Evolutionary conservation across 2,888 invertebrate species (phyloP).

Genomic region (Mystacides longicornis): DNA sequence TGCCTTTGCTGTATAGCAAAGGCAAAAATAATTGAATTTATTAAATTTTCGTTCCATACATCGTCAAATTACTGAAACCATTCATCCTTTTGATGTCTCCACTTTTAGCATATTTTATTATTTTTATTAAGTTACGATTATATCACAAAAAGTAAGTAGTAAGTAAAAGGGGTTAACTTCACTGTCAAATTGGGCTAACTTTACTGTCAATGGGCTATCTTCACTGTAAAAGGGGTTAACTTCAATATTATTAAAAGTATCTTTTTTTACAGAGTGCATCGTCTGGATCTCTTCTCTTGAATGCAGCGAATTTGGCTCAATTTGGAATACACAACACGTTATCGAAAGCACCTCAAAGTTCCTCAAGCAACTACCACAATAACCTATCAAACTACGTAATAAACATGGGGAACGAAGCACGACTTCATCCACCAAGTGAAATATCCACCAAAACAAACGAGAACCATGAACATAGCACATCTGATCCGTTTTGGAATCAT

Average conservation of each 20-base stretch:
- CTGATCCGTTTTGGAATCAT: slow-evolving; percentile 42
- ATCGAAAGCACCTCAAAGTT: slow-evolving; percentile 36
- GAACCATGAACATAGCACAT: slow-evolving; percentile 28
- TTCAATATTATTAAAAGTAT: not conserved
- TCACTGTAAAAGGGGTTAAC: no score
- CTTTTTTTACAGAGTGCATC: slow-evolving; percentile 62
- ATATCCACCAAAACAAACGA: slow-evolving; percentile 8
- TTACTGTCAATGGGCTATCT: no score
- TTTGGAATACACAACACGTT: slow-evolving; percentile 38
- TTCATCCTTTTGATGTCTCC: no score
- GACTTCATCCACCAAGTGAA: slow-evolving; percentile 8
- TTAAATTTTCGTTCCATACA: no score
- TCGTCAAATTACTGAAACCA: no score
- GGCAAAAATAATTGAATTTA: no score
- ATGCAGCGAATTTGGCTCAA: slow-evolving; percentile 65
- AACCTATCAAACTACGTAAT: slow-evolving; percentile 37
- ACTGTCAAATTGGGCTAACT: no score
- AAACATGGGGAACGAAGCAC: slow-evolving; percentile 17
- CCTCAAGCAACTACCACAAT: slow-evolving; percentile 37
- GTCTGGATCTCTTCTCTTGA: slow-evolving; percentile 71
- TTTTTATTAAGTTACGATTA: no score
- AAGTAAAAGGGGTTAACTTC: no score
- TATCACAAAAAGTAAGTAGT: no score
- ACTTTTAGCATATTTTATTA: no score
- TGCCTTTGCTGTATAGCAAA: no score